These are phyloP conservation scores for Argyresthia goedartella DNA, from an alignment of 2,888 invertebrate species.

Conservation along the genomic window DNA sequence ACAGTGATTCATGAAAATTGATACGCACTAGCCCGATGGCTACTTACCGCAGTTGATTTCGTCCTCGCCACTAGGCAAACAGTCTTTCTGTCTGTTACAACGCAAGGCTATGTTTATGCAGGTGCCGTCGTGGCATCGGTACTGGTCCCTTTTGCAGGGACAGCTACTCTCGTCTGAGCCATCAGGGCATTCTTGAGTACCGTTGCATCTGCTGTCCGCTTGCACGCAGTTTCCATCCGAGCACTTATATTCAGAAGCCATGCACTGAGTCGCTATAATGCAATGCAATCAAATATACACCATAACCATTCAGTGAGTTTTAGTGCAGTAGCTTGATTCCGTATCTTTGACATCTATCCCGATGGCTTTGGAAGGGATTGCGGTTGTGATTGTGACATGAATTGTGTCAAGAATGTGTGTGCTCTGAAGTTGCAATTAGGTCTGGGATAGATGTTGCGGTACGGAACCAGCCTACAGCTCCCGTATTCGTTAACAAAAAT, in stretches of 20 bases:
- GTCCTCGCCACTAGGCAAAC: constrained; percentile 71
- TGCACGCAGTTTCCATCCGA: constrained; percentile 73
- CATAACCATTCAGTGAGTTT: constrained; percentile 31
- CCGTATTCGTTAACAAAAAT: too few species aligned
- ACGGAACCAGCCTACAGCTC: too few species aligned
- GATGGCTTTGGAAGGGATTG: too few species aligned
- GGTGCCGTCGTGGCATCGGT: constrained; percentile 73
- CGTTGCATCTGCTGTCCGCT: constrained; percentile 63
- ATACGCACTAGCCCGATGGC: too few species aligned
- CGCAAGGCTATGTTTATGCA: constrained; percentile 74
- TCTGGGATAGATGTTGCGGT: too few species aligned
- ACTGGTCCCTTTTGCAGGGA: constrained; percentile 60
- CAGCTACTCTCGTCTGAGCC: constrained; percentile 53
- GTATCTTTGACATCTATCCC: too few species aligned
- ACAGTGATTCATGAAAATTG: too few species aligned
- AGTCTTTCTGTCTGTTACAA: constrained; percentile 75
- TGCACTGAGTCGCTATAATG: constrained; percentile 62
- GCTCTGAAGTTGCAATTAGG: too few species aligned
- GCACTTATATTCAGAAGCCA: constrained; percentile 74
- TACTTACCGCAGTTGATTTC: constrained; percentile 67
- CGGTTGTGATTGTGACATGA: too few species aligned
- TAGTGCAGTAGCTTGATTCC: too few species aligned
- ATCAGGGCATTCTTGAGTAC: constrained; percentile 62
- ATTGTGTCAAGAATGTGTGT: too few species aligned
- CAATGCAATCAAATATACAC: constrained; percentile 23